phyloP scores from a whole-genome alignment of 2,113 vertebrate species.

The Mobula hypostoma region DNA sequence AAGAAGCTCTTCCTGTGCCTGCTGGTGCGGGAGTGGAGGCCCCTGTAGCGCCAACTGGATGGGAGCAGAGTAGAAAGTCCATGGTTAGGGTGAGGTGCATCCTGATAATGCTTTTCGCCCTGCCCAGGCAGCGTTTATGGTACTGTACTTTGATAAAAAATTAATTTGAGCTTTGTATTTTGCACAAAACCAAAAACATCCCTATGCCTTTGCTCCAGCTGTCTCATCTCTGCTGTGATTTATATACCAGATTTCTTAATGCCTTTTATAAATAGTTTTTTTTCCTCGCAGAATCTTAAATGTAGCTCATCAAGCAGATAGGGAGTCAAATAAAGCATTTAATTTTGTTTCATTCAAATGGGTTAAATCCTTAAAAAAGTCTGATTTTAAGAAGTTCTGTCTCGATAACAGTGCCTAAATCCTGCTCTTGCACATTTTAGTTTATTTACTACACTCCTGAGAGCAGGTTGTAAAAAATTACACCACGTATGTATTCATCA shows the following conservation, averaged over 20 bases:
- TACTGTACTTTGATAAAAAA: no score
- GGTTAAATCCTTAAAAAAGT: background rate
- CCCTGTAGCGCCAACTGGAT: no score
- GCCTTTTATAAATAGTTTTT: background rate
- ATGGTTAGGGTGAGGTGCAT: no score
- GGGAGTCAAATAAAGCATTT: background rate
- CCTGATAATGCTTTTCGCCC: no score
- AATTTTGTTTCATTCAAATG: background rate
- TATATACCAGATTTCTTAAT: background rate
- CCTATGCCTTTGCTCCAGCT: background rate
- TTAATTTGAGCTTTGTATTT: no score
- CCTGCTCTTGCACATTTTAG: background rate
- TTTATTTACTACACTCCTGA: conserved; percentile 7
- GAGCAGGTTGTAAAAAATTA: conserved; percentile 30
- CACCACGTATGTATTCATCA: background rate
- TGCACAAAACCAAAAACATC: background rate
- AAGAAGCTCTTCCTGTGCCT: no score
- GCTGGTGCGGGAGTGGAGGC: no score
- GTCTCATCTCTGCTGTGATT: background rate
- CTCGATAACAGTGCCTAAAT: conserved; percentile 8
- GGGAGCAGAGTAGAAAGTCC: no score
- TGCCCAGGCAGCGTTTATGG: no score
- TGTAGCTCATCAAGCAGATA: background rate
- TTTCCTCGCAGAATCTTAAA: background rate
- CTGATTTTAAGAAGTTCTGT: background rate